A percentile compares a stretch with the other conserved stretches of the same genome.
Evolutionary conservation across 2,888 invertebrate species (phyloP).

Genomic region (Lagria hirta): DNA sequence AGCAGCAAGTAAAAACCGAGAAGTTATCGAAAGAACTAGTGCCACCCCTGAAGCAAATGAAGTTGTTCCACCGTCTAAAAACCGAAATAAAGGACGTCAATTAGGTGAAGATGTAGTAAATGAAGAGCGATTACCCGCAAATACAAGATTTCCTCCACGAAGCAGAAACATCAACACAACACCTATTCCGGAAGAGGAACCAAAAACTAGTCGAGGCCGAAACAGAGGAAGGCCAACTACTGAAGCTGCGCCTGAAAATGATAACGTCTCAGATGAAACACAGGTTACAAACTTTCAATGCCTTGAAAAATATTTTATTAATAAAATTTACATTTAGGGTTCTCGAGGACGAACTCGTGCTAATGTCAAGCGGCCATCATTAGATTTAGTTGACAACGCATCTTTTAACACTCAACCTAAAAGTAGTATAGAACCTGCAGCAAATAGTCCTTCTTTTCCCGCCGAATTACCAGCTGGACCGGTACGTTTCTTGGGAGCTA

Average conservation of each 20-base stretch:
- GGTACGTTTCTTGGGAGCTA: slow-evolving; percentile 60
- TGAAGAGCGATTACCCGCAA: slow-evolving; percentile 71
- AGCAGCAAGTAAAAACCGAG: slow-evolving; percentile 51
- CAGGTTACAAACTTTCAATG: slow-evolving; percentile 42
- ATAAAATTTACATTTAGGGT: slow-evolving; percentile 36
- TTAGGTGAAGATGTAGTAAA: slow-evolving; percentile 58
- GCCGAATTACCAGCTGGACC: slow-evolving; percentile 59
- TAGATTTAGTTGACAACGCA: slow-evolving; percentile 79
- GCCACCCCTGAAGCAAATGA: slow-evolving; percentile 67
- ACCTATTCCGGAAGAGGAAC: slow-evolving; percentile 51
- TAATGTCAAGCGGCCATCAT: slow-evolving; percentile 71
- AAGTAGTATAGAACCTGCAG: slow-evolving; percentile 49
- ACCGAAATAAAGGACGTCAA: slow-evolving; percentile 42
- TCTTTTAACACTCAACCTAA: slow-evolving; percentile 76
- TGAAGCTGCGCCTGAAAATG: slow-evolving; percentile 38
- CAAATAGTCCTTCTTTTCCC: slow-evolving; percentile 60
- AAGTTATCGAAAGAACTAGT: slow-evolving; percentile 29
- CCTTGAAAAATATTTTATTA: slow-evolving; percentile 10
- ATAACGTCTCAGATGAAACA: slow-evolving; percentile 51
- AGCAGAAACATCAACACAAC: slow-evolving; percentile 61
- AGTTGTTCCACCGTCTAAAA: slow-evolving; percentile 57
- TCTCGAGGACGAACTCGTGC: slow-evolving; percentile 59
- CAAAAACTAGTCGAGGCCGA: slow-evolving; percentile 49
- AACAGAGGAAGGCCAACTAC: slow-evolving; percentile 52
- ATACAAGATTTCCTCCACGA: slow-evolving; percentile 82